Conservation (phyloP, 53 echinoderm and acorn worm species). For the Glandiceps talaboti region DNA sequence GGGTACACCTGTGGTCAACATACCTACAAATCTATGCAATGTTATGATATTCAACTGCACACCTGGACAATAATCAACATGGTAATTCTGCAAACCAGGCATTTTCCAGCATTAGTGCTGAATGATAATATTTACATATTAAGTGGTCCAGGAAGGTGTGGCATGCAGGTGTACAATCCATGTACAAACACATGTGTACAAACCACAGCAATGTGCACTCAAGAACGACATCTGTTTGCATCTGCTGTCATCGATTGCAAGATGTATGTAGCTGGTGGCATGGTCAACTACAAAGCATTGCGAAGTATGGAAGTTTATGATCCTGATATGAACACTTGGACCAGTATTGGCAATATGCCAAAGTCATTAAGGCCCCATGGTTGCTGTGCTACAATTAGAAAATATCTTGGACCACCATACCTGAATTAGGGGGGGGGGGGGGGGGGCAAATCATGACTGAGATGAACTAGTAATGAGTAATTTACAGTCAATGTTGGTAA, state of each 20-base stretch:
- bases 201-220: constrained; percentile 47
- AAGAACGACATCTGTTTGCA: constrained; percentile 67
- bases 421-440: no score
- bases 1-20: constrained; percentile 37
- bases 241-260: constrained; percentile 37
- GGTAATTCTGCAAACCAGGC: constrained; percentile 43
- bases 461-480: no score
- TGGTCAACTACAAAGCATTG: constrained; percentile 57
- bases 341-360: constrained; percentile 36
- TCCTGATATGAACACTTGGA: constrained; percentile 39
- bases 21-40: constrained; percentile 60
- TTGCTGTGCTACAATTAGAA: constrained; percentile 43
- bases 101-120: constrained; percentile 47
- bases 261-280: constrained; percentile 57
- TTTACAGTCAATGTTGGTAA: no score
- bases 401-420: constrained; percentile 62
- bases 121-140: constrained; percentile 49
- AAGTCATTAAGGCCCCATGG: constrained; percentile 48
- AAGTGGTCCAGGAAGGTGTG: constrained; percentile 48
- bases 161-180: constrained; percentile 62
- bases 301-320: constrained; percentile 33
- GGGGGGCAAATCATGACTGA: no score
- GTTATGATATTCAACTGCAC: constrained; percentile 27
- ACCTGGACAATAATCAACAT: constrained; percentile 42
- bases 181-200: constrained; percentile 33